These are phyloP conservation scores for Istiophorus platypterus DNA, from an alignment of 2,113 vertebrate species.

Conservation along the genomic window DNA sequence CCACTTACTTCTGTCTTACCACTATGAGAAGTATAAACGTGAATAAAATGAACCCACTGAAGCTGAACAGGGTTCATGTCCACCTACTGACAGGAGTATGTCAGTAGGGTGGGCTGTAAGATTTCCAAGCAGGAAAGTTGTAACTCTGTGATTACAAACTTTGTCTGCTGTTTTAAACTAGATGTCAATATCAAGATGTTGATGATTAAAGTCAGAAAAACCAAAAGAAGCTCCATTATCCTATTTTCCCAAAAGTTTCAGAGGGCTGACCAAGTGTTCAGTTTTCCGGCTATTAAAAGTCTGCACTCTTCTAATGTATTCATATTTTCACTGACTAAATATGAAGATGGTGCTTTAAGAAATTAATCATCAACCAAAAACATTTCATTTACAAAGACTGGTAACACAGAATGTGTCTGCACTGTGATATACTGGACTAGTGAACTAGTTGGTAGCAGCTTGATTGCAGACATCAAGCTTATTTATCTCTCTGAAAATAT, in stretches of 20 bases:
- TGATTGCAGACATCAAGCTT: slow-evolving; percentile 1
- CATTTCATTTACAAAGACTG: slow-evolving; percentile 1
- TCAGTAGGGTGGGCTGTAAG: slow-evolving; percentile 17
- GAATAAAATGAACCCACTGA: slow-evolving; percentile 39
- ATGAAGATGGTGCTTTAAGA: not conserved
- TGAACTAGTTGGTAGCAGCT: not conserved
- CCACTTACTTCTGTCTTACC: not conserved
- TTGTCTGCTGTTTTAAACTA: not conserved
- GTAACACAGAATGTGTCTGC: not conserved
- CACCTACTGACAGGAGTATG: not conserved
- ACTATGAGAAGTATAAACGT: slow-evolving; percentile 21
- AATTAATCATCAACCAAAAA: not conserved
- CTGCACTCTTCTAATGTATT: not conserved
- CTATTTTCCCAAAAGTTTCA: not conserved
- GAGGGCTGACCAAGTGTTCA: too few species aligned
- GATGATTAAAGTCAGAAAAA: not conserved
- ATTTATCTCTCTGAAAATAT: slow-evolving; percentile 41
- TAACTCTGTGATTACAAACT: not conserved
- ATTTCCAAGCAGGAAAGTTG: slow-evolving; percentile 13
- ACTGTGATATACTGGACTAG: not conserved
- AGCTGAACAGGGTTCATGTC: slow-evolving; percentile 19
- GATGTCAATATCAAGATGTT: not conserved
- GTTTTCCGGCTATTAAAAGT: not conserved
- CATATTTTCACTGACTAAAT: not conserved
- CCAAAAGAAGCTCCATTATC: not conserved